Evolutionary conservation across 35 echinoderm and acorn worm species (phyloP).

Genomic region (Acanthaster planci): DNA sequence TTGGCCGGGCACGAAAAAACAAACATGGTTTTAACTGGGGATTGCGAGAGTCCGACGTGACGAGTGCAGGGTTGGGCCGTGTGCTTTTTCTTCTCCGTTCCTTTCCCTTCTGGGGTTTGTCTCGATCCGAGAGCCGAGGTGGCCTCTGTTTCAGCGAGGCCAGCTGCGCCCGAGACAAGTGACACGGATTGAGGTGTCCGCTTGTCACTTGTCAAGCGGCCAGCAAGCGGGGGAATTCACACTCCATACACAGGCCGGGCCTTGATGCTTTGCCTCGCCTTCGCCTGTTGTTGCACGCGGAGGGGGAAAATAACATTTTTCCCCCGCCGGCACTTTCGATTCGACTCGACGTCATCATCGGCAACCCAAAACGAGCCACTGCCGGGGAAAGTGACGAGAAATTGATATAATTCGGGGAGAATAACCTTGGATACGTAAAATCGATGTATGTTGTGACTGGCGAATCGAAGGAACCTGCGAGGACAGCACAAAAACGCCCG

Average conservation of each 20-base stretch:
- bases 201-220: conserved; percentile 9
- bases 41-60: neutral
- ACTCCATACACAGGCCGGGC: neutral
- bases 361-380: too few relatives aligned
- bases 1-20: conserved; percentile 21
- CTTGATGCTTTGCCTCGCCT: neutral
- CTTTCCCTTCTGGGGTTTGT: neutral
- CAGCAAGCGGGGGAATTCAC: neutral
- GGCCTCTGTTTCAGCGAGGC: neutral
- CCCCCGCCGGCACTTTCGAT: neutral
- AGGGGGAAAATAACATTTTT: conserved; percentile 17
- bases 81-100: conserved; percentile 1
- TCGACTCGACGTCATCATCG: conserved; percentile 1
- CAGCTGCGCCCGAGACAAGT: conserved; percentile 2
- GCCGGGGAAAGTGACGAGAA: too few relatives aligned
- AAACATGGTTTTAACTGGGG: conserved; percentile 25
- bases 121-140: neutral
- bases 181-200: neutral
- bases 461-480: too few relatives aligned
- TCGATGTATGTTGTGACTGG: too few relatives aligned
- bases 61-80: neutral
- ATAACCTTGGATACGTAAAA: too few relatives aligned
- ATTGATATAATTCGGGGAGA: too few relatives aligned
- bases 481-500: too few relatives aligned
- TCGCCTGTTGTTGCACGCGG: neutral